Percentiles rank a stretch among this genome's conserved stretches.
These are phyloP conservation scores for Mechanitis messenoides DNA, from an alignment of 2,888 invertebrate genomes.

Conservation along the genomic window DNA sequence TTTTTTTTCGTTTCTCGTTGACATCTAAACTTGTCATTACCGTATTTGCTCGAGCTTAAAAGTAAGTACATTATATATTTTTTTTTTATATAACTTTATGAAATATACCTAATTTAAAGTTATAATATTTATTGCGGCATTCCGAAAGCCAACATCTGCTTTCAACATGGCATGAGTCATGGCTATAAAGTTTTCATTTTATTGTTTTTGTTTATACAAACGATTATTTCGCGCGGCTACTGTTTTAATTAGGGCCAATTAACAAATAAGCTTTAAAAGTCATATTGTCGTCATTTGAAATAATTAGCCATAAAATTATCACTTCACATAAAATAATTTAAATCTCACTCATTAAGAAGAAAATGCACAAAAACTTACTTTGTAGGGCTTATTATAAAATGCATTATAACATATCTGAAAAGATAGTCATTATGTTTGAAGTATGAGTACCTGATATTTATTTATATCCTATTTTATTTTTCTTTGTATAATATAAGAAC, in stretches of 20 bases:
- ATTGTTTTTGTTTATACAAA: conserved; percentile 37
- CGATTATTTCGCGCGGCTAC: conserved; percentile 32
- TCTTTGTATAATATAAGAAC: too few relatives aligned
- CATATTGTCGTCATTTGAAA: too few relatives aligned
- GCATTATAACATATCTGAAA: too few relatives aligned
- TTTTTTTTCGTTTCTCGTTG: conserved; percentile 30
- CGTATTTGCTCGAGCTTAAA: conserved; percentile 26
- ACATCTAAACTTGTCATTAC: conserved; percentile 31
- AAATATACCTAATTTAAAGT: conserved; percentile 10
- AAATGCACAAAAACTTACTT: too few relatives aligned
- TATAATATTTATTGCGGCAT: conserved; percentile 10
- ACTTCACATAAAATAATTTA: too few relatives aligned
- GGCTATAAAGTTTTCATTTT: conserved; percentile 32
- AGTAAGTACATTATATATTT: conserved; percentile 30
- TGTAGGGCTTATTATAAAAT: too few relatives aligned
- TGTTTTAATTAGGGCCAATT: conserved; percentile 28
- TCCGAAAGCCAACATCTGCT: conserved; percentile 25
- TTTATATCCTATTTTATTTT: too few relatives aligned
- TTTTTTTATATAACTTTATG: conserved; percentile 8
- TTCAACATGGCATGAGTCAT: conserved; percentile 30
- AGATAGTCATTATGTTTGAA: too few relatives aligned
- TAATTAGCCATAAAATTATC: too few relatives aligned
- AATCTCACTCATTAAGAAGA: too few relatives aligned
- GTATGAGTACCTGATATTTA: too few relatives aligned
- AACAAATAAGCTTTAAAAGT: conserved; percentile 27